Base-by-base conservation (phyloP, 92 coral and sea anemone species). In the Anthopleura xanthogrammica region DNA sequence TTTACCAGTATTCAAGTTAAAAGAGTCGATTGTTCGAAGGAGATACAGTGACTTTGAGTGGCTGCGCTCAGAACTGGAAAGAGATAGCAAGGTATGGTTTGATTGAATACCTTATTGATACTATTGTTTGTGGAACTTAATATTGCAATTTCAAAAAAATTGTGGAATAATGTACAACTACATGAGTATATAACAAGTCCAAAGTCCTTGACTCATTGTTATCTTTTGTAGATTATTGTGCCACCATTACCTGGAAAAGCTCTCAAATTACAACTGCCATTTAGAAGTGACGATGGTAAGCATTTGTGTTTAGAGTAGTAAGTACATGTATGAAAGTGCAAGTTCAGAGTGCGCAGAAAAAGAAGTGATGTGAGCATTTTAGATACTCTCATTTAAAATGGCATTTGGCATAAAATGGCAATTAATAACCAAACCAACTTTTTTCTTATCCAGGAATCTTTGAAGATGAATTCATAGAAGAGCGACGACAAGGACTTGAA, bases 11-110 rank as follows among this genome's bases (percentile, higher is more conserved):
- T 96, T 96, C 87, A 92, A 92, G 40, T 83, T 91, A 55, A 96
- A 96, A 84, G 95, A 96, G 65, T 96, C 99, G 41, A 48, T 93
- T 62, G 98, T 94, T 20, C 88, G 98, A 41, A 91, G 99, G 83
- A 92, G 99, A 83, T 96, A 96, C 85, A 96, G 99, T 81, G 99
- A 96, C 80, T 96, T 96, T 90, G 97, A 96, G 78, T 96, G 99
- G 99, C 86, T 96, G 82, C 89, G 96, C 55, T 82, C 80, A 12
- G 99, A 96, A 84, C 87, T 96, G 41, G 99, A 96, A 77, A 89
- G 99, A 50, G 99, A 96, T 79, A 96, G 99, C 82, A 96, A 96
- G 98, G 99, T 96, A 43, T 17, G 7, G 36, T 29, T 29, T 29
- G 36, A 29, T 29, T 29, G 36, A 29, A 29, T 29, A 29, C 36